Evolutionary conservation across 2,113 vertebrate species (phyloP).

Genomic region (Cyanoramphus novaezelandiae): DNA sequence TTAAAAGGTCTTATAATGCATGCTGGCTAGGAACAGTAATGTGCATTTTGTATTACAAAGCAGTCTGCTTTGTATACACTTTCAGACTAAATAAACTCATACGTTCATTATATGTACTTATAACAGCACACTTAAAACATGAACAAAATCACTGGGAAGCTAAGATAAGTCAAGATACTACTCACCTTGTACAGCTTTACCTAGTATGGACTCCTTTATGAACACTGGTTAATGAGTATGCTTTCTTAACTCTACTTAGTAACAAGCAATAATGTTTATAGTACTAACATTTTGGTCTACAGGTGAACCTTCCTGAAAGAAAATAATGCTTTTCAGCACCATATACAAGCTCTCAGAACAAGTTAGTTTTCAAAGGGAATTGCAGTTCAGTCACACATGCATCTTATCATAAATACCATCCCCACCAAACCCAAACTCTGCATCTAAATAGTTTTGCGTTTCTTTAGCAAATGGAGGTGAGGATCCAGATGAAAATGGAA

Average conservation of each 20-base stretch:
- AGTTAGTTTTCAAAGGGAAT: neutral
- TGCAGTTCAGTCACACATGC: accelerated
- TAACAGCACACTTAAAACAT: slow-evolving; percentile 6
- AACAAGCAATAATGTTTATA: neutral
- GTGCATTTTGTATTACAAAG: slow-evolving; percentile 19
- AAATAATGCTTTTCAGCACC: neutral
- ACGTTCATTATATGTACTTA: neutral
- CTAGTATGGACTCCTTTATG: neutral
- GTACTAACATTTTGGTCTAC: neutral
- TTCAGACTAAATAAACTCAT: neutral
- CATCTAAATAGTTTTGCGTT: neutral
- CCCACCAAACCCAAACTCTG: neutral
- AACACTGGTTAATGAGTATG: neutral
- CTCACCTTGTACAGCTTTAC: neutral
- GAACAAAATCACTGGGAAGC: neutral
- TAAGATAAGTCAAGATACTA: neutral
- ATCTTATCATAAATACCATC: neutral
- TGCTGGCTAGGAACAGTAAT: neutral
- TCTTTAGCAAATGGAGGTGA: neutral
- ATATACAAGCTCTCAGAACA: neutral
- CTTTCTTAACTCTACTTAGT: neutral
- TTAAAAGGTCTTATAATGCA: neutral
- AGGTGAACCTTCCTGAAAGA: neutral
- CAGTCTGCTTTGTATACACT: neutral
- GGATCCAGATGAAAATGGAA: neutral